These are phyloP conservation scores for Callaeas wilsoni DNA, from an alignment of 2,113 vertebrate genomes.

Conservation along the genomic window DNA sequence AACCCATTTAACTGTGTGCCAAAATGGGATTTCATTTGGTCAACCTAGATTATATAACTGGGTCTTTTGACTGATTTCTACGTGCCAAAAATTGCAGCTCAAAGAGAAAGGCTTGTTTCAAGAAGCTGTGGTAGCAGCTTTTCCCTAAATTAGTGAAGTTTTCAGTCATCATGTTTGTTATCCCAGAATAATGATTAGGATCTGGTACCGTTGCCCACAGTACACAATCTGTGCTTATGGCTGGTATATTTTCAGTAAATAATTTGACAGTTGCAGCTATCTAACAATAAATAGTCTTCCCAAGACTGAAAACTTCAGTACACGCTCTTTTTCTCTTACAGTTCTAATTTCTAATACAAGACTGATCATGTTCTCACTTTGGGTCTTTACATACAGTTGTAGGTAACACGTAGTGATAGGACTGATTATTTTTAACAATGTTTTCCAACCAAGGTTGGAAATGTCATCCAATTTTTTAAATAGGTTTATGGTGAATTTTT, in stretches of 20 bases:
- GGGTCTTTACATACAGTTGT: background rate
- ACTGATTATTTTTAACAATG: background rate
- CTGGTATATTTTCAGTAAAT: background rate
- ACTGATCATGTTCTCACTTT: background rate
- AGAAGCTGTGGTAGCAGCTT: background rate
- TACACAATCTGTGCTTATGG: background rate
- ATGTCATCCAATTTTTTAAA: background rate
- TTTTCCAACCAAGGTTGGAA: background rate
- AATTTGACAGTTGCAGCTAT: background rate
- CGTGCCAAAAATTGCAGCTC: background rate
- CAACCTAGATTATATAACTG: background rate
- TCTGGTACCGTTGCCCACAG: background rate
- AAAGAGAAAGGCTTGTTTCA: background rate
- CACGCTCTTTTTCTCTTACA: background rate
- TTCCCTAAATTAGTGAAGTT: background rate
- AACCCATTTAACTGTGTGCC: background rate
- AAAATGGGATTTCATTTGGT: background rate
- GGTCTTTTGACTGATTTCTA: background rate
- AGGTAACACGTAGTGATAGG: background rate
- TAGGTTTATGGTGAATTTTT: background rate
- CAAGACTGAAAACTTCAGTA: background rate
- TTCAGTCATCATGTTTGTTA: background rate
- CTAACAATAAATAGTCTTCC: background rate
- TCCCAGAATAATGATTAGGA: background rate
- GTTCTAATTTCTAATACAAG: background rate